phyloP scores from a whole-genome alignment of 1,140 invertebrate species.

The Drosophila teissieri region DNA sequence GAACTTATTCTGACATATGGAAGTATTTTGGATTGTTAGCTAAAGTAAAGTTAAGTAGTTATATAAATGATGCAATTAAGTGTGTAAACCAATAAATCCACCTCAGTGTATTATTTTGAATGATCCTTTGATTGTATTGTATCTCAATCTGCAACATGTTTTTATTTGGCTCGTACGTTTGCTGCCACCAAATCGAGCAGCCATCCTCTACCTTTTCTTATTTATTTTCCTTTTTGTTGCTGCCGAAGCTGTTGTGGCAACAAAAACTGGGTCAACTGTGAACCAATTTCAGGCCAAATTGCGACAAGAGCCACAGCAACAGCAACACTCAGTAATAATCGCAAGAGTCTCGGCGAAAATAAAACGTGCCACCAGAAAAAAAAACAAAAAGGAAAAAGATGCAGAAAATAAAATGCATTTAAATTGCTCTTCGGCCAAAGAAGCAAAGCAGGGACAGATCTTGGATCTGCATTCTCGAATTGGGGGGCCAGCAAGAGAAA shows the following conservation, averaged over 20 bases:
- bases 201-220: constrained; percentile 11
- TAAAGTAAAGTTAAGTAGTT: too few species aligned
- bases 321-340: constrained; percentile 41
- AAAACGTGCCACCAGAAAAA: constrained; percentile 47
- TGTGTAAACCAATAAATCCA: too few species aligned
- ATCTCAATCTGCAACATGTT: constrained; percentile 18
- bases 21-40: too few species aligned
- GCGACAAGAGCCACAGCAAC: constrained; percentile 41
- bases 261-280: constrained; percentile 67
- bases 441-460: constrained; percentile 27
- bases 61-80: too few species aligned
- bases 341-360: constrained; percentile 49
- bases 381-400: constrained; percentile 18
- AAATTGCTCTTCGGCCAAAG: constrained; percentile 42
- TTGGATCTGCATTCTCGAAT: constrained; percentile 46
- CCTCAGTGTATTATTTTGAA: background rate
- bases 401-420: constrained; percentile 62
- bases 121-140: background rate
- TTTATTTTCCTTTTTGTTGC: background rate
- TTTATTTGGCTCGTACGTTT: constrained; percentile 6
- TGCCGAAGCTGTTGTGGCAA: constrained; percentile 36
- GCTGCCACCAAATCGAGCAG: constrained; percentile 36
- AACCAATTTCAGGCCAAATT: constrained; percentile 76
- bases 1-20: too few species aligned
- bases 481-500: constrained; percentile 38